Evolutionary conservation across 1,140 invertebrate genomes (phyloP).

Genomic region (Sweltsa coloradensis): DNA sequence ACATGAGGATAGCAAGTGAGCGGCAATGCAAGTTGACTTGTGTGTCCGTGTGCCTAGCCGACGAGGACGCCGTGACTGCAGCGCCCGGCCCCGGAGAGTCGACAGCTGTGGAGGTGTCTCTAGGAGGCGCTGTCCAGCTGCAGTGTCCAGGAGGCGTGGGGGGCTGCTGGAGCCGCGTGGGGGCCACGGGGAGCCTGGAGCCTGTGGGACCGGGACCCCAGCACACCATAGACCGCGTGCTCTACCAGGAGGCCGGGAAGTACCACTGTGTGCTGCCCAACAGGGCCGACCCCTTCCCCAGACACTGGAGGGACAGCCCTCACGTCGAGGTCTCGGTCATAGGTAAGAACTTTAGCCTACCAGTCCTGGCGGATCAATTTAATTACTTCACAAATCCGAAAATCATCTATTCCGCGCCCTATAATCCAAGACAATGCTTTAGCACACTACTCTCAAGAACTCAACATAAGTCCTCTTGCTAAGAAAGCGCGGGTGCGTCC

Average conservation of each 20-base stretch:
- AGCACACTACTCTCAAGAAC: too few relatives aligned
- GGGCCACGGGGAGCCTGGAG: constrained; percentile 34
- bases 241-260: constrained; percentile 64
- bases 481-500: too few relatives aligned
- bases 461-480: too few relatives aligned
- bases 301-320: constrained; percentile 26
- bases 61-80: constrained; percentile 22
- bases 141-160: constrained; percentile 63
- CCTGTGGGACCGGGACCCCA: constrained; percentile 43
- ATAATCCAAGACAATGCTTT: too few relatives aligned
- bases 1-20: too few relatives aligned
- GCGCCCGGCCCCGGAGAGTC: constrained; percentile 32
- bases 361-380: too few relatives aligned
- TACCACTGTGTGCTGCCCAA: constrained; percentile 50
- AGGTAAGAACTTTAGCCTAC: too few relatives aligned
- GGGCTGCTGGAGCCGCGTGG: constrained; percentile 35
- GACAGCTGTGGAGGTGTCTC: constrained; percentile 54
- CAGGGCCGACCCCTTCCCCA: constrained; percentile 30
- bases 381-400: too few relatives aligned
- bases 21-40: too few relatives aligned
- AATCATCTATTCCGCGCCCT: too few relatives aligned
- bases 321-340: constrained; percentile 40
- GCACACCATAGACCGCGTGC: constrained; percentile 48
- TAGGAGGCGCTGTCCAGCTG: constrained; percentile 71
- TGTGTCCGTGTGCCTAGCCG: not conserved